phyloP scores from a whole-genome alignment of 2,113 vertebrate species.

The Heterotis niloticus region DNA sequence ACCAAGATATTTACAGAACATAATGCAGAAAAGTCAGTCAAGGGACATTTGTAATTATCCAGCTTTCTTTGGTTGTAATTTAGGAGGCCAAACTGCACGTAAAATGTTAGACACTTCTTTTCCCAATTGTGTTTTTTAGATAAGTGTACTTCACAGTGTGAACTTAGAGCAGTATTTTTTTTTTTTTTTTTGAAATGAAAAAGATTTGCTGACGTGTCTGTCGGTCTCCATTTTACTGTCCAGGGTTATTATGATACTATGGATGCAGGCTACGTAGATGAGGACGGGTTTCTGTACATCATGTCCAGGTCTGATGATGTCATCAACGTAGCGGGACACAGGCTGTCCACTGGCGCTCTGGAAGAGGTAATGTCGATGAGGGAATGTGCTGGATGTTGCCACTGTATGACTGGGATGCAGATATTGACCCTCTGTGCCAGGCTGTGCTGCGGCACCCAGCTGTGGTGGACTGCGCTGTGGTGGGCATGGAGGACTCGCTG shows the following conservation, averaged over 20 bases:
- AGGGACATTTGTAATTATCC: too few relatives aligned
- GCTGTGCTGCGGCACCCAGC: constrained; percentile 73
- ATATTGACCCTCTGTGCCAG: constrained; percentile 54
- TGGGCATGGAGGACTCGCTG: constrained; percentile 82
- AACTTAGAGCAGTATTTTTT: too few relatives aligned
- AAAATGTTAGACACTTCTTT: too few relatives aligned
- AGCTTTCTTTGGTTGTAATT: too few relatives aligned
- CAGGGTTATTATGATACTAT: constrained; percentile 97
- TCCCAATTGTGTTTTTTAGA: too few relatives aligned
- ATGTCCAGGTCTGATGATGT: constrained; percentile 94
- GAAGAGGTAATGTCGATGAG: constrained; percentile 76
- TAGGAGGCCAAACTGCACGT: too few relatives aligned
- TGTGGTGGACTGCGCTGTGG: constrained; percentile 90
- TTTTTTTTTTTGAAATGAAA: not conserved
- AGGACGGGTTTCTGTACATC: constrained; percentile 86
- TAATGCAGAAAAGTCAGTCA: too few relatives aligned
- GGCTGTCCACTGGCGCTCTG: constrained; percentile 86
- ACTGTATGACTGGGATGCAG: not conserved
- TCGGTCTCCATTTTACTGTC: constrained; percentile 19
- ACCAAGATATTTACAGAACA: too few relatives aligned
- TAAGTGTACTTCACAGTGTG: not conserved
- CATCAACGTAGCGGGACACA: constrained; percentile 94
- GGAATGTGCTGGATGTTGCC: not conserved
- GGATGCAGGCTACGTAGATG: constrained; percentile 89
- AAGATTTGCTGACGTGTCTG: not conserved